Conservation (phyloP, 2,888 invertebrate genomes). For the Biston betularia region DNA sequence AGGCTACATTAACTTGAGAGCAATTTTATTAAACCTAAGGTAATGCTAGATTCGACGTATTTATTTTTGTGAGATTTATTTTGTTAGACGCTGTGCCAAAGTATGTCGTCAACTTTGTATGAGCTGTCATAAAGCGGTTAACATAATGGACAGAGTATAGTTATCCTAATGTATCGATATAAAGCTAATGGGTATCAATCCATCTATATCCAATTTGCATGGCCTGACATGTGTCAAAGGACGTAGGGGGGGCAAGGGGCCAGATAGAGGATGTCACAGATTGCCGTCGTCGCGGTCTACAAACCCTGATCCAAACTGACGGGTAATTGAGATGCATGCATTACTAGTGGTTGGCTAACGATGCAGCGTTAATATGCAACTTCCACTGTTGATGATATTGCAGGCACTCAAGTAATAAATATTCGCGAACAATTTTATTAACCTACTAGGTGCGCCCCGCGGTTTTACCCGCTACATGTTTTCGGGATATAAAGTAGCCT, state of each 20-base stretch:
- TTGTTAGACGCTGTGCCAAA: too few species aligned
- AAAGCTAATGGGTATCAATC: neutral
- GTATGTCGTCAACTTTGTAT: too few species aligned
- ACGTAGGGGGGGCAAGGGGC: constrained; percentile 62
- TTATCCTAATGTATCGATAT: neutral
- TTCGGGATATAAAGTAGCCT: too few species aligned
- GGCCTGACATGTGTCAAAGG: constrained; percentile 45
- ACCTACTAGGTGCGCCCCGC: too few species aligned
- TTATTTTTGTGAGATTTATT: too few species aligned
- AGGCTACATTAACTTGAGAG: too few species aligned
- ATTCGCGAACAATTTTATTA: too few species aligned
- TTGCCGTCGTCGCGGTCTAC: constrained; percentile 60
- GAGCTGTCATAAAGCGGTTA: too few species aligned
- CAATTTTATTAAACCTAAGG: too few species aligned
- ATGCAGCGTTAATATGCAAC: constrained; percentile 14
- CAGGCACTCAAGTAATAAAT: neutral
- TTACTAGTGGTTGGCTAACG: constrained; percentile 27
- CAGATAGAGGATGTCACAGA: constrained; percentile 72
- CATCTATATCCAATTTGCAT: neutral
- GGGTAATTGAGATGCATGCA: constrained; percentile 43
- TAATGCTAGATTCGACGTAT: too few species aligned
- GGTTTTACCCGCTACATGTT: too few species aligned
- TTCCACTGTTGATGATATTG: constrained; percentile 8
- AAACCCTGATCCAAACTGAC: constrained; percentile 42
- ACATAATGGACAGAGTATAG: too few species aligned